Percentiles rank a stretch among this genome's conserved stretches.
These are phyloP conservation scores for Dermolepida albohirtum DNA, from an alignment of 2,888 invertebrate genomes.

Conservation along the genomic window DNA sequence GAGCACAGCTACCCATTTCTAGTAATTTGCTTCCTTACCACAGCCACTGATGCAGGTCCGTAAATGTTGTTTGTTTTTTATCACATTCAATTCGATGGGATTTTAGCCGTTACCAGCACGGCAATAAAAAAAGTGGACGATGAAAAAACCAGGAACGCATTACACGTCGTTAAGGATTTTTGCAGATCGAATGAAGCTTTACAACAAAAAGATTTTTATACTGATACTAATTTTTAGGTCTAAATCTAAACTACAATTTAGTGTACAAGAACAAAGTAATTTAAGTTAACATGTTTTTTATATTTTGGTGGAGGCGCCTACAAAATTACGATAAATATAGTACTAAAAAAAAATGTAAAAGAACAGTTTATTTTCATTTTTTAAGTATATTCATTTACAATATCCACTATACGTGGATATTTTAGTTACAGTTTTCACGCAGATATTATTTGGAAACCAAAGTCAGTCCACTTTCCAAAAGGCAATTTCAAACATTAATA, in stretches of 20 bases:
- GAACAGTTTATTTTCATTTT: too few species aligned
- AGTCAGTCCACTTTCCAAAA: too few species aligned
- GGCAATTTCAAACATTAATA: too few species aligned
- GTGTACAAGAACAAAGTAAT: too few species aligned
- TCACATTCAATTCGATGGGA: conserved; percentile 32
- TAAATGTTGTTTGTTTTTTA: conserved; percentile 51
- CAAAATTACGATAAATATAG: too few species aligned
- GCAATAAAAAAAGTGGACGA: conserved; percentile 5
- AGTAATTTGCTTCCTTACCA: conserved; percentile 54
- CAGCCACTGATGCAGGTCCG: conserved; percentile 49
- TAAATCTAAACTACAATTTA: conserved; percentile 1
- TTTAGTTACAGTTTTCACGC: too few species aligned
- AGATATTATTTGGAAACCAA: too few species aligned
- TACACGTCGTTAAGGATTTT: conserved; percentile 17
- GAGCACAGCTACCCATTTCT: conserved; percentile 28
- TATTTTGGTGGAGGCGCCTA: too few species aligned
- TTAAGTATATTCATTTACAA: too few species aligned
- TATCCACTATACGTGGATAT: too few species aligned
- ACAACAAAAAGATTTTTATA: background rate
- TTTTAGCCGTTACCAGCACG: conserved; percentile 8
- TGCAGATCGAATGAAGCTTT: conserved; percentile 4
- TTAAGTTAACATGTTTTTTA: too few species aligned
- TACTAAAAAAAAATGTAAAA: too few species aligned
- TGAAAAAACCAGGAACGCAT: conserved; percentile 14
- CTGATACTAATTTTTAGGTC: background rate